Base-by-base conservation (phyloP, 23 tunicate genomes). In the Pegea sp. region DNA sequence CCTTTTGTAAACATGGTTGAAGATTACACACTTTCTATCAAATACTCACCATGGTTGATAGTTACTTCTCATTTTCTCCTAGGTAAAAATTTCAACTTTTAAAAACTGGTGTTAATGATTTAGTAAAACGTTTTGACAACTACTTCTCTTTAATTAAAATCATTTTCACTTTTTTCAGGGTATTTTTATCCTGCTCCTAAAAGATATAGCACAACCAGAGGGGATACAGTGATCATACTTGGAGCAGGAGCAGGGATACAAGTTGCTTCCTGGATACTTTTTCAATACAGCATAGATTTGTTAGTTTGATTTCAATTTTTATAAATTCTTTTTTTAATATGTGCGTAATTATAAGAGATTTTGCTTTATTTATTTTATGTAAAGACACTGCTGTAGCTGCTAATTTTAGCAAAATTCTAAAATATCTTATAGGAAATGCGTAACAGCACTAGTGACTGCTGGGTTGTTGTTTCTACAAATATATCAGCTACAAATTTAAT, bases 1-100 rank as follows among this genome's bases (percentile, higher is more conserved):
- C 81, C 80, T 3, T 77, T 77, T 72, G 66, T 90, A 76, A 77
- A 73, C 22, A 60, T 77, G 78, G 98, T 90, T 13, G 84, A 90
- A 16, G 68, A 65, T 20, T 70, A 70, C 48, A 78, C 89, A 11
- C 49, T 77, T 26, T 58, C 56, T 54, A 58, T 68, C 13, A 49
- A 57, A 50, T 90, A 49, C 57, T 70, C 98, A 21, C 98, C 98
- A 18, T 73, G 63, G 53, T 62, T 81, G 42, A 72, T 81, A 30
- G 59, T 81, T 8, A 54, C 66, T 22, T 81, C 93, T 0, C 93
- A 81, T 27, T 81, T 66, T 48, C 33, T 81, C 23, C 66, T 81
- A 3, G 93, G 93, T 81, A 72, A 64, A 30, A 16, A 38, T 8
- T 38, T 38, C 46, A 11, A 38, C 11, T 16, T 11, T 8, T 8